phyloP scores from a whole-genome alignment of 1,140 invertebrate genomes.

The Pseudomyrmex cubaensis region DNA sequence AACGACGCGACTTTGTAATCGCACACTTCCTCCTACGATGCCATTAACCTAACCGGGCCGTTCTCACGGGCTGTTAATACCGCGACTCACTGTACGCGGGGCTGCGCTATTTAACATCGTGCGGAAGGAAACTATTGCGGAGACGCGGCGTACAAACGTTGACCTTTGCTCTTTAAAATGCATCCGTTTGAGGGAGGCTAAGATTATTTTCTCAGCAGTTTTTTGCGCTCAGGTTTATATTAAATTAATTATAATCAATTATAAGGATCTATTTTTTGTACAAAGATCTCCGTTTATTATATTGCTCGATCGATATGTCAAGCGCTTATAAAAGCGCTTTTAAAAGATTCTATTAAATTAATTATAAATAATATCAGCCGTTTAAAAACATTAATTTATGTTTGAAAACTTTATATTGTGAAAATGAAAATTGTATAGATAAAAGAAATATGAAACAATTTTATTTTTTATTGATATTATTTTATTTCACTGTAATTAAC shows the following conservation, averaged over 20 bases:
- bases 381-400: too few relatives aligned
- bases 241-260: neutral
- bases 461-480: neutral
- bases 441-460: too few relatives aligned
- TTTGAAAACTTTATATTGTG: too few relatives aligned
- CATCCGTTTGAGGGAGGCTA: constrained; percentile 23
- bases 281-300: neutral
- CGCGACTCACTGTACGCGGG: constrained; percentile 76
- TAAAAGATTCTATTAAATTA: neutral
- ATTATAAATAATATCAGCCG: neutral
- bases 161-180: constrained; percentile 44
- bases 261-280: neutral
- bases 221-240: neutral
- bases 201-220: constrained; percentile 21
- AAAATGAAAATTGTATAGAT: too few relatives aligned
- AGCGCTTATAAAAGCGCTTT: neutral
- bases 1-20: constrained; percentile 70
- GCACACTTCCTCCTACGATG: constrained; percentile 71
- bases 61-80: constrained; percentile 80
- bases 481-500: neutral
- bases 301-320: neutral
- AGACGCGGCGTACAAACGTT: constrained; percentile 52
- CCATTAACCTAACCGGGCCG: constrained; percentile 74
- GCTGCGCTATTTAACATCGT: constrained; percentile 66
- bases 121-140: constrained; percentile 61